Conservation (phyloP, 2,888 invertebrate genomes). For the Eupithecia subfuscata region DNA sequence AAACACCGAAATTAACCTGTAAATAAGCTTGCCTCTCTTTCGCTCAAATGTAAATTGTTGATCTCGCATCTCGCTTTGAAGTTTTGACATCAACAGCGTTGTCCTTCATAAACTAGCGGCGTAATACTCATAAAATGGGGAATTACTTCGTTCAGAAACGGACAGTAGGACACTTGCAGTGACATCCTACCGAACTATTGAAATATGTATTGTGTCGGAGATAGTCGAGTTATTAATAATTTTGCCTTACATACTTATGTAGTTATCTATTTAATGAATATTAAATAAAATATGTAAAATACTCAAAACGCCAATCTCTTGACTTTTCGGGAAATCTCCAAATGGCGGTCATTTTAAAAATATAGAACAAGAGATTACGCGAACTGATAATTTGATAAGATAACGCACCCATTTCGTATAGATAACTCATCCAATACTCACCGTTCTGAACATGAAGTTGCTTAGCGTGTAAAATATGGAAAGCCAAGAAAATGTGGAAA, state of each 20-base stretch:
- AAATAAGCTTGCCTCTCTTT: constrained; percentile 27
- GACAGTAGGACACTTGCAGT: not conserved
- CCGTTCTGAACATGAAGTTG: constrained; percentile 71
- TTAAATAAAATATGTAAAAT: not conserved
- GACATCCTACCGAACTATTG: constrained; percentile 15
- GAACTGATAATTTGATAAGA: constrained; percentile 76
- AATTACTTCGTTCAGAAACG: constrained; percentile 9
- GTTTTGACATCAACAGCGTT: not conserved
- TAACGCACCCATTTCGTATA: constrained; percentile 70
- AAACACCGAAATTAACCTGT: constrained; percentile 41
- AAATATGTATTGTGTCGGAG: not conserved
- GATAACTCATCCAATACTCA: constrained; percentile 67
- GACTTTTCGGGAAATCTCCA: constrained; percentile 1
- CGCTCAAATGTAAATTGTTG: not conserved
- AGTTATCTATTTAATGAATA: not conserved
- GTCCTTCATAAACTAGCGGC: not conserved
- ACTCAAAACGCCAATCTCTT: not conserved
- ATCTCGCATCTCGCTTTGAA: not conserved
- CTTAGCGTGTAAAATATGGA: constrained; percentile 70
- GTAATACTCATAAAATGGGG: not conserved
- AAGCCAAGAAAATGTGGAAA: constrained; percentile 53
- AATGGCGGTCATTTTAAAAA: constrained; percentile 74
- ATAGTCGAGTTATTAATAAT: not conserved
- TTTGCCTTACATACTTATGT: not conserved
- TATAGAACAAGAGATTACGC: constrained; percentile 75